phyloP scores from a whole-genome alignment of 2,888 invertebrate genomes.

The Monopis laevigella region DNA sequence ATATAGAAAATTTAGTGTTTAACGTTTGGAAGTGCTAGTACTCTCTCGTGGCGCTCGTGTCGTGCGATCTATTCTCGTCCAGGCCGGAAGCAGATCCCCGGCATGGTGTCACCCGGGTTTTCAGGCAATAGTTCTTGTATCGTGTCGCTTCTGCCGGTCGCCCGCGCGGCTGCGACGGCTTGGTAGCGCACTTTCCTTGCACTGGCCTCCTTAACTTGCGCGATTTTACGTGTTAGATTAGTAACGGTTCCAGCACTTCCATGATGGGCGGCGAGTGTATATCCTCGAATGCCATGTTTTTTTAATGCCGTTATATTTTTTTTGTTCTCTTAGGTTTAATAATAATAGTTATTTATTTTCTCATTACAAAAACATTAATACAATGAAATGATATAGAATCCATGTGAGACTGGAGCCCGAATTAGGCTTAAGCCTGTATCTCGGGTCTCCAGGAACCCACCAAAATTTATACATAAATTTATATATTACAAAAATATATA shows the following conservation, averaged over 20 bases:
- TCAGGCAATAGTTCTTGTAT: conserved; percentile 61
- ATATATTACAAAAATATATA: too few relatives aligned
- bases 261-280: conserved; percentile 70
- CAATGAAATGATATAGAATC: too few relatives aligned
- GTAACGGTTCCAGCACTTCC: conserved; percentile 77
- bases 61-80: conserved; percentile 71
- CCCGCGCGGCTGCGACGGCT: conserved; percentile 72
- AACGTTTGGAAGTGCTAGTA: conserved; percentile 63
- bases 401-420: too few relatives aligned
- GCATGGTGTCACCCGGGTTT: conserved; percentile 73
- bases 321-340: too few relatives aligned
- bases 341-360: too few relatives aligned
- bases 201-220: conserved; percentile 59
- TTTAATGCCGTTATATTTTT: too few relatives aligned
- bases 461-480: too few relatives aligned
- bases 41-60: conserved; percentile 75
- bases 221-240: conserved; percentile 71
- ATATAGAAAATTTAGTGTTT: conserved; percentile 18
- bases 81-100: conserved; percentile 72
- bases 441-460: too few relatives aligned
- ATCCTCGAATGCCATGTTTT: conserved; percentile 63
- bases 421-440: too few relatives aligned
- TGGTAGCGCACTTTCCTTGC: conserved; percentile 58
- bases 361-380: too few relatives aligned
- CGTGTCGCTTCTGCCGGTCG: conserved; percentile 67